Evolutionary conservation across 2,797 vertebrate genomes (phyloP).

Genomic region (Coracias cyanogaster): DNA sequence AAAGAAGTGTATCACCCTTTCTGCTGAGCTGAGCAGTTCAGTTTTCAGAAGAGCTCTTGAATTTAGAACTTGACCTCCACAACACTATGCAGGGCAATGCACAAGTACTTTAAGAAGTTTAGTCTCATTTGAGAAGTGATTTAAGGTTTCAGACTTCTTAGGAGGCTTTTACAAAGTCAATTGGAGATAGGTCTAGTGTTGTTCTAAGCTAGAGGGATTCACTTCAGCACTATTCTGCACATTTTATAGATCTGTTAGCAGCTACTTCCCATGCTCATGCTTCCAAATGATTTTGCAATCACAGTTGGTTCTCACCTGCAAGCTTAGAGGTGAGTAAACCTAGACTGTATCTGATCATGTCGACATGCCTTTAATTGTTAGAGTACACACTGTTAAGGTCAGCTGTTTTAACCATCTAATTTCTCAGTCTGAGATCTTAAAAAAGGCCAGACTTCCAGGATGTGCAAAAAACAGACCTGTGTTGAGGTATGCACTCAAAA

Average conservation of each 20-base stretch:
- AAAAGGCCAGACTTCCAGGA: neutral
- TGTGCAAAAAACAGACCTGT: neutral
- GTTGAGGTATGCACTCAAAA: neutral
- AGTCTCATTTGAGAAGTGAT: neutral
- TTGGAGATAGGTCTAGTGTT: rapidly evolving
- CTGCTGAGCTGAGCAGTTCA: neutral
- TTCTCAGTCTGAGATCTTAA: neutral
- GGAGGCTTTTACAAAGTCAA: neutral
- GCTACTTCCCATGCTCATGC: neutral
- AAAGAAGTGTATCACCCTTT: neutral
- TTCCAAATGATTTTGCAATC: neutral
- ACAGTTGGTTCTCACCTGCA: rapidly evolving
- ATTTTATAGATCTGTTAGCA: neutral
- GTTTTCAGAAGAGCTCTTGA: neutral
- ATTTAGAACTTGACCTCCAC: neutral
- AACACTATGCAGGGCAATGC: neutral
- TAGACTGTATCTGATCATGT: rapidly evolving
- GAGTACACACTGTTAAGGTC: neutral
- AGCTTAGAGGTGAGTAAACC: rapidly evolving
- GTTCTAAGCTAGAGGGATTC: neutral
- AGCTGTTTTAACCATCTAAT: neutral
- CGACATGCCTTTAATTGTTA: neutral
- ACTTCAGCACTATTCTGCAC: neutral
- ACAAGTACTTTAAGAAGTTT: neutral
- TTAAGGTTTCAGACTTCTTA: neutral